phyloP scores from a whole-genome alignment of 2,888 invertebrate species.

The Brachyptera putata region DNA sequence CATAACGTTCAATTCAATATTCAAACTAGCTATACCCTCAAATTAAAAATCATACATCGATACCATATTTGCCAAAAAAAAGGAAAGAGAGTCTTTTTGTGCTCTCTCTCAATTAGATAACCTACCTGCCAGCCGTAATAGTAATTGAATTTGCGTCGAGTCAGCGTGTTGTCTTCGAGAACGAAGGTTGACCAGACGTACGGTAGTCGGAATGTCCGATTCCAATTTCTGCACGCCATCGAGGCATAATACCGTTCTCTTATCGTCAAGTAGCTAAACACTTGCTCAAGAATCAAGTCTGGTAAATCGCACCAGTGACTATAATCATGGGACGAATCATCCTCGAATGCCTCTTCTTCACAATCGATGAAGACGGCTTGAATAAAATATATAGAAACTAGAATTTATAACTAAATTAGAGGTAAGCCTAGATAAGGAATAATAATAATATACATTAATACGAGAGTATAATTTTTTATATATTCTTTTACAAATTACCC shows the following conservation, averaged over 20 bases:
- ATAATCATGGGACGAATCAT: conserved; percentile 44
- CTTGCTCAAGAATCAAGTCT: conserved; percentile 64
- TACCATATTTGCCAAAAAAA: too few species aligned
- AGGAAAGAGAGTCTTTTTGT: too few species aligned
- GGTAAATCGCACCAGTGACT: conserved; percentile 65
- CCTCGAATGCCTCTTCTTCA: conserved; percentile 43
- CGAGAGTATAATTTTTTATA: too few species aligned
- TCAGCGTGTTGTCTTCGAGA: conserved; percentile 67
- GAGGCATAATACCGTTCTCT: conserved; percentile 71
- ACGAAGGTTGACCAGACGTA: conserved; percentile 71
- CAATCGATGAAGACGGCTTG: conserved; percentile 53
- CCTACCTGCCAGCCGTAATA: conserved; percentile 73
- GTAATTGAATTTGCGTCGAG: conserved; percentile 70
- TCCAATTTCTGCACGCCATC: conserved; percentile 62
- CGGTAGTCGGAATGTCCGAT: conserved; percentile 65
- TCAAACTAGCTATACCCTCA: too few species aligned
- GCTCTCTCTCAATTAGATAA: too few species aligned
- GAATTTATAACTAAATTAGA: neutral
- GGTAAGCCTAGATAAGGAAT: neutral
- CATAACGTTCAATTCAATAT: too few species aligned
- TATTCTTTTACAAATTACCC: too few species aligned
- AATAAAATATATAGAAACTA: conserved; percentile 6
- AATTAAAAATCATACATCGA: too few species aligned
- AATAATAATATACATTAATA: neutral
- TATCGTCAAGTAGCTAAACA: conserved; percentile 63